phyloP scores from a whole-genome alignment of 1,140 invertebrate genomes.

The Megathymus violae region DNA sequence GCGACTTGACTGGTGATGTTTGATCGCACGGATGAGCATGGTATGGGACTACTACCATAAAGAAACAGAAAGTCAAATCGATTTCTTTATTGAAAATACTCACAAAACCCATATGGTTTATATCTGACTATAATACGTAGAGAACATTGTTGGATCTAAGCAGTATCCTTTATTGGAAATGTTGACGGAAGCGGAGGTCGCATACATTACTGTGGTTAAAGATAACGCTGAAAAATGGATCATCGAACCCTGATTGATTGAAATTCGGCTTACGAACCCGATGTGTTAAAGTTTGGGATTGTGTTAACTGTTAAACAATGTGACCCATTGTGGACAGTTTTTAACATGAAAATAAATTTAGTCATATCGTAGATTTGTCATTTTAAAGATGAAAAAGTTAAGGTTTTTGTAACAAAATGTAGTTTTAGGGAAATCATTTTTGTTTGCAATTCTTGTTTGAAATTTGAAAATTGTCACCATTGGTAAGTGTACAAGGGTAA shows the following conservation, averaged over 20 bases:
- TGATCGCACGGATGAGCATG: too few species aligned
- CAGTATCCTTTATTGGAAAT: conserved; percentile 30
- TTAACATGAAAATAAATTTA: conserved; percentile 24
- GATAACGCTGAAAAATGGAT: conserved; percentile 61
- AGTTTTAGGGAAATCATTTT: too few species aligned
- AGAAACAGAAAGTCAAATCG: too few species aligned
- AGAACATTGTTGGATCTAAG: not conserved
- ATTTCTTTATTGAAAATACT: too few species aligned
- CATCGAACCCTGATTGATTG: conserved; percentile 48
- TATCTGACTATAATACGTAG: not conserved
- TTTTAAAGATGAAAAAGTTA: not conserved
- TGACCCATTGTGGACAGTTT: conserved; percentile 12
- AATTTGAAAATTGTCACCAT: too few species aligned
- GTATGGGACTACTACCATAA: too few species aligned
- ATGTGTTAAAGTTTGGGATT: not conserved
- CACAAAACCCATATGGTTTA: too few species aligned
- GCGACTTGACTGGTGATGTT: too few species aligned
- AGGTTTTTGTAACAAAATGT: too few species aligned
- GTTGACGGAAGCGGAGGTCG: conserved; percentile 46
- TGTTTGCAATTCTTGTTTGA: too few species aligned
- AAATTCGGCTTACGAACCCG: conserved; percentile 3
- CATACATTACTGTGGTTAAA: conserved; percentile 49
- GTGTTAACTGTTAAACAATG: not conserved
- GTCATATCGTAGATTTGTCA: conserved; percentile 15
- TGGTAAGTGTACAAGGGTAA: too few species aligned